Percentiles rank a stretch among this genome's conserved stretches.
phyloP scores from a whole-genome alignment of 2,888 invertebrate genomes.

The Agrochola macilenta region DNA sequence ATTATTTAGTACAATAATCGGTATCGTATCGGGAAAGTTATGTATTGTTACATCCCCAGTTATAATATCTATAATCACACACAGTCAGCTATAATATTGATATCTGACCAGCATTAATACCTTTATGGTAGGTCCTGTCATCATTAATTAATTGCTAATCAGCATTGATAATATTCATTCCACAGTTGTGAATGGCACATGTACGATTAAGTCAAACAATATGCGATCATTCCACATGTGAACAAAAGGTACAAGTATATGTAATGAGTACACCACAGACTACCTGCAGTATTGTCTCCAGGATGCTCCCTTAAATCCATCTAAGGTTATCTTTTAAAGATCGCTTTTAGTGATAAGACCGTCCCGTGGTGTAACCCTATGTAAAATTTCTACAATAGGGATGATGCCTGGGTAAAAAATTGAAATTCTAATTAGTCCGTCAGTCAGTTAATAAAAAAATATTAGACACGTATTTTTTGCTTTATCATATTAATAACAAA shows the following conservation, averaged over 20 bases:
- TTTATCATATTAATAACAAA: too few species aligned
- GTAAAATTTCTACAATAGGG: too few species aligned
- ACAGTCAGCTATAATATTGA: neutral
- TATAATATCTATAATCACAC: too few species aligned
- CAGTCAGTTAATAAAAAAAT: too few species aligned
- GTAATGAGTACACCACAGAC: neutral
- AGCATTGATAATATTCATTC: conserved; percentile 11
- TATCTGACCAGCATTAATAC: too few species aligned
- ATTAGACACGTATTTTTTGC: too few species aligned
- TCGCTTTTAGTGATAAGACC: neutral
- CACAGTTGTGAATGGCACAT: neutral
- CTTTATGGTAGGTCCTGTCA: neutral
- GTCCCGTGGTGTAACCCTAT: neutral
- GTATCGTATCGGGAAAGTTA: too few species aligned
- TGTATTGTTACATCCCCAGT: too few species aligned
- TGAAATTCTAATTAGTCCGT: too few species aligned
- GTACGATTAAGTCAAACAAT: conserved; percentile 2
- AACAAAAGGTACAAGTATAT: too few species aligned
- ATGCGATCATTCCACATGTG: neutral
- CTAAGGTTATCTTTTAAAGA: neutral
- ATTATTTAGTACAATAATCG: too few species aligned
- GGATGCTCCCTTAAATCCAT: neutral
- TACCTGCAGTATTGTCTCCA: neutral
- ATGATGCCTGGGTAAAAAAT: too few species aligned
- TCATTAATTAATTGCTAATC: conserved; percentile 5